phyloP scores from a whole-genome alignment of 2,113 vertebrate genomes.

The Donacobius atricapilla region DNA sequence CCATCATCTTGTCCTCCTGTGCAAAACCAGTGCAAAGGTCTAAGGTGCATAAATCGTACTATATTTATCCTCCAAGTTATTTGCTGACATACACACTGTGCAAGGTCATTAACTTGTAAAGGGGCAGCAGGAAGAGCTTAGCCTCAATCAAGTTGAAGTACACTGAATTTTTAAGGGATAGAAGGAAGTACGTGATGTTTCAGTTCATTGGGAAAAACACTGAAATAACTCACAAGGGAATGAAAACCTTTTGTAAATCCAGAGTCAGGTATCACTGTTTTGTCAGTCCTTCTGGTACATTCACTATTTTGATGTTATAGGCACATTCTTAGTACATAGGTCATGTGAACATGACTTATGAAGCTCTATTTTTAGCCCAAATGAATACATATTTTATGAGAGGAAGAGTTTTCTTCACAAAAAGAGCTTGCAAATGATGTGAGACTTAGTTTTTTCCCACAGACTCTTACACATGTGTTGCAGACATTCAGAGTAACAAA shows the following conservation, averaged over 20 bases:
- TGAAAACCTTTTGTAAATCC: background rate
- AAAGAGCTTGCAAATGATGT: slow-evolving; percentile 42
- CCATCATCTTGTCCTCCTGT: background rate
- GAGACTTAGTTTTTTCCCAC: slow-evolving; percentile 57
- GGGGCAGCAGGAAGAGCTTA: background rate
- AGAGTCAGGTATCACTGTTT: slow-evolving; percentile 32
- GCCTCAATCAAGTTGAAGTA: background rate
- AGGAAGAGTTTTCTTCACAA: slow-evolving; percentile 44
- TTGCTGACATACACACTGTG: background rate
- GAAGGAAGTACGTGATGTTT: background rate
- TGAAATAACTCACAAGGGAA: background rate
- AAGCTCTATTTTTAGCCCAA: slow-evolving; percentile 58
- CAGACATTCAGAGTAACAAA: slow-evolving; percentile 35
- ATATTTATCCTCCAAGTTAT: background rate
- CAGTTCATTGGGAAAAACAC: background rate
- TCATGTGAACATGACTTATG: slow-evolving; percentile 63
- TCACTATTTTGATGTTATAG: background rate
- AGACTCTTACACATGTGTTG: slow-evolving; percentile 22
- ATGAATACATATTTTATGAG: slow-evolving; percentile 50
- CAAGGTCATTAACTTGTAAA: background rate
- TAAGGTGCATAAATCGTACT: background rate
- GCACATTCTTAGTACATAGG: slow-evolving; percentile 53
- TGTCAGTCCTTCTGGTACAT: background rate
- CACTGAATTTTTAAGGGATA: background rate
- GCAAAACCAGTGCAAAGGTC: background rate